Conservation (phyloP, 2,797 vertebrate species). For the Ibycter americanus region DNA sequence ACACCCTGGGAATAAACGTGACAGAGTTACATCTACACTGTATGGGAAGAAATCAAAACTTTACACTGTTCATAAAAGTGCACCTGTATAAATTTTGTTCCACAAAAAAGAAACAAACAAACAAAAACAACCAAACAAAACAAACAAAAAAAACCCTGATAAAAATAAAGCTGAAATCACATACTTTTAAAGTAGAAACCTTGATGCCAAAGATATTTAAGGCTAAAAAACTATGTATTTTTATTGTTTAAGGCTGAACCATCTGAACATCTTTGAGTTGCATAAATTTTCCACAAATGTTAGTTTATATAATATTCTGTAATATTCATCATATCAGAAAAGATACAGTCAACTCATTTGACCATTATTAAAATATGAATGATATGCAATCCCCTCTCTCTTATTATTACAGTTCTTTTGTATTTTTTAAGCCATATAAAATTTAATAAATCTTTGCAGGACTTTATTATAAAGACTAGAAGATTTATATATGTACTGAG, state of each 20-base stretch:
- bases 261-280: background rate
- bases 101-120: background rate
- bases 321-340: slow-evolving; percentile 51
- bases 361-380: slow-evolving; percentile 75
- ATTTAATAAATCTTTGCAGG: slow-evolving; percentile 75
- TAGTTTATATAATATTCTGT: slow-evolving; percentile 37
- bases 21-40: background rate
- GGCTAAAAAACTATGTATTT: background rate
- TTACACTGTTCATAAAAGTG: background rate
- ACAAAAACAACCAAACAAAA: background rate
- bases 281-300: slow-evolving; percentile 51
- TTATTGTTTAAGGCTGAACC: background rate
- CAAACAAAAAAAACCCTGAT: background rate
- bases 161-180: background rate
- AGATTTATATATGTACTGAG: slow-evolving; percentile 73
- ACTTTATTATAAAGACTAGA: slow-evolving; percentile 74
- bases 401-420: slow-evolving; percentile 68
- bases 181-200: background rate
- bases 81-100: background rate
- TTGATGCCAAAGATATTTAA: background rate
- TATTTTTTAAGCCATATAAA: slow-evolving; percentile 66
- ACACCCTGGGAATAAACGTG: background rate
- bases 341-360: slow-evolving; percentile 61
- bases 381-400: slow-evolving; percentile 50
- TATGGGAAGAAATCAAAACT: background rate